phyloP scores from a whole-genome alignment of 2,888 invertebrate species.

The Halictus quadricinctus region DNA sequence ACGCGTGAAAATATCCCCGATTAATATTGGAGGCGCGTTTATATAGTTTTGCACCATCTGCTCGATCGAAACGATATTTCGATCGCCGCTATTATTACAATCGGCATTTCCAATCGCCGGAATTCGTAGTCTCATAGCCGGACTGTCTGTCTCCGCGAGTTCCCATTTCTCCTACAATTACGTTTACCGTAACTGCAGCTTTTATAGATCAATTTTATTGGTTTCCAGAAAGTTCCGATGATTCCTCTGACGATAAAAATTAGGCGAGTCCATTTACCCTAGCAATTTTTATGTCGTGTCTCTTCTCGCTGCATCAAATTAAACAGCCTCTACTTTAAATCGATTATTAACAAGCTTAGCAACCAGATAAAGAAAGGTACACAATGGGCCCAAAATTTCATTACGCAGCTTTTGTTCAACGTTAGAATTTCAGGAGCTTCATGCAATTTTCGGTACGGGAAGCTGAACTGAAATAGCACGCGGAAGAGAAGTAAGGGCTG shows the following conservation, averaged over 20 bases:
- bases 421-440: not conserved
- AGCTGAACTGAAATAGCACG: not conserved
- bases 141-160: too few relatives aligned
- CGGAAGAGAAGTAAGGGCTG: not conserved
- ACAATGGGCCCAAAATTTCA: not conserved
- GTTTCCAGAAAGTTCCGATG: not conserved
- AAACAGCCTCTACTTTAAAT: not conserved
- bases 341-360: not conserved
- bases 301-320: not conserved
- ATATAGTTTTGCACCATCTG: not conserved
- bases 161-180: not conserved
- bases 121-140: not conserved
- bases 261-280: not conserved
- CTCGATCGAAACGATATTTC: not conserved
- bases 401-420: not conserved
- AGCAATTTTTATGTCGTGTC: not conserved
- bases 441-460: not conserved
- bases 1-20: not conserved
- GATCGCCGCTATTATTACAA: constrained; percentile 2
- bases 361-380: not conserved
- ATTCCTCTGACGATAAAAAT: not conserved
- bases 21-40: not conserved
- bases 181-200: not conserved
- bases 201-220: not conserved
- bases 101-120: not conserved